Evolutionary conservation across 2,797 vertebrate genomes (phyloP), one percentile per base, ranked within the genome.

Genomic region (Periparus ater): DNA sequence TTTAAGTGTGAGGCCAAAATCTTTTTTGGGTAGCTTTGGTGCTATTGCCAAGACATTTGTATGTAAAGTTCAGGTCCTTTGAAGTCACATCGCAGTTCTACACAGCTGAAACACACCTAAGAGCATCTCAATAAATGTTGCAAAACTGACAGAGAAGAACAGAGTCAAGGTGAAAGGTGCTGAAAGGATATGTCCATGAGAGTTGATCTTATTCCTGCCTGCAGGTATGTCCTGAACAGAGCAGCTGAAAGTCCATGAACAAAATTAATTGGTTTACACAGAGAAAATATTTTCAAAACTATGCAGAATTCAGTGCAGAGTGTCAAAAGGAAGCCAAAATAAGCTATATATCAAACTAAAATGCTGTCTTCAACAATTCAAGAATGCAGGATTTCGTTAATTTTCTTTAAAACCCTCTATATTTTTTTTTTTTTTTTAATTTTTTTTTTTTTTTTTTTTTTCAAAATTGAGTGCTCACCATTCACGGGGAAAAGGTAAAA

Each of bases 181-280:
- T 51, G 55, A 57, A 70, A 70, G 29, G n/a, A 45, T 17, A 14
- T 1, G 2, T 29, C 16, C 3, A 0, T 0, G 2, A 1, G 32
- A 66, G 5, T 15, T 60, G 13, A 16, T 11, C 10, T 21, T 45
- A 11, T 29, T 61, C 32, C 57, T 42, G 13, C 44, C 51, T 1
- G 3, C 45, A 45, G 60, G 68, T 50, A 66, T 22, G 44, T 73
- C 32, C 36, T 66, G 44, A 58, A 19, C 3, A 32, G 60, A 78
- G 6, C 42, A 47, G 65, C 15, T 4, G 2, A 30, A 68, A 75
- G n/a, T 17, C 51, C 7, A 18, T 8, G 21, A 53, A 53, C 20
- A 62, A 54, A 76, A 63, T 26, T 11, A 8, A 27, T 65, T 47
- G 10, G 22, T 45, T 86, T 74, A 61, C 34, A 15, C 2, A 5